Conservation (phyloP, 1,140 invertebrate genomes). For the Tribolium castaneum region DNA sequence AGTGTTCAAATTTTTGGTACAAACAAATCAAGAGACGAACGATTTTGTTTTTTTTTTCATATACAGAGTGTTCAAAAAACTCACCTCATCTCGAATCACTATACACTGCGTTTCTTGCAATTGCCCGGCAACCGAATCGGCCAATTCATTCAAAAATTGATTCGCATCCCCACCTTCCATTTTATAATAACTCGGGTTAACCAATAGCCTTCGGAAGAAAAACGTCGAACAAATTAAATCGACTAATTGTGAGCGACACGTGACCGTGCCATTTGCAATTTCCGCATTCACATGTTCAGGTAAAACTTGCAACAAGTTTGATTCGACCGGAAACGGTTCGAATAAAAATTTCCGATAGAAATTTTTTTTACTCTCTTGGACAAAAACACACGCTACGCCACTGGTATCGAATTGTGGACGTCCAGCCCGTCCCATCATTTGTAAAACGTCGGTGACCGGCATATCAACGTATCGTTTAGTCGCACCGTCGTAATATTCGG, state of each 20-base stretch:
- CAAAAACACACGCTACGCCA: constrained; percentile 95
- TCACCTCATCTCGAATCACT: constrained; percentile 69
- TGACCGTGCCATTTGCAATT: constrained; percentile 93
- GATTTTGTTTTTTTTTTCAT: no score
- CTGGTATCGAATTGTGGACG: constrained; percentile 94
- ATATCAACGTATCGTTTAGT: constrained; percentile 97
- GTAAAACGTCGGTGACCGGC: constrained; percentile 98
- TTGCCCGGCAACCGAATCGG: constrained; percentile 81
- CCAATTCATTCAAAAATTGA: constrained; percentile 77
- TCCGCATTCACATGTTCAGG: constrained; percentile 99
- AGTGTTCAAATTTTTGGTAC: no score
- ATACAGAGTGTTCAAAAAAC: no score
- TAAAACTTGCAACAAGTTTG: constrained; percentile 89
- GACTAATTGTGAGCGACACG: constrained; percentile 91
- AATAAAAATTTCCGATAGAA: constrained; percentile 99
- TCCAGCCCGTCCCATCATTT: constrained; percentile 99
- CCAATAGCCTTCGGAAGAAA: constrained; percentile 92
- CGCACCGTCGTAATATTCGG: constrained; percentile 99
- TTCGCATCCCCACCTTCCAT: constrained; percentile 80
- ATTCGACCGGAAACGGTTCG: constrained; percentile 99
- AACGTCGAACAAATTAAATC: constrained; percentile 99
- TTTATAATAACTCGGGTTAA: constrained; percentile 95
- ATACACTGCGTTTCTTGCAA: constrained; percentile 84
- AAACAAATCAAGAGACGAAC: no score
- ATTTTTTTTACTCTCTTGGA: constrained; percentile 98